Evolutionary conservation across 2,888 invertebrate species (phyloP).

Genomic region (Acrocera orbiculus): DNA sequence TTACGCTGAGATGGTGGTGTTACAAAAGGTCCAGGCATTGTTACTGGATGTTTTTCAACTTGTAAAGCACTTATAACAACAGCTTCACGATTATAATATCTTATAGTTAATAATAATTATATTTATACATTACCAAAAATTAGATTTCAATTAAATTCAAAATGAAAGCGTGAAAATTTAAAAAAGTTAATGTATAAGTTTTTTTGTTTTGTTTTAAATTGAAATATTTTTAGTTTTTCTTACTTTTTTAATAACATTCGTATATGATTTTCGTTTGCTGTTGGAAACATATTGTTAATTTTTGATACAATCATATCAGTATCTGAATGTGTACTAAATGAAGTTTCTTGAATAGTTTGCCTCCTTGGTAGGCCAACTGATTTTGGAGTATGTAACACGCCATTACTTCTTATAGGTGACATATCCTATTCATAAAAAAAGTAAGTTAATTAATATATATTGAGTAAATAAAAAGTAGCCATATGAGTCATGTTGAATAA

Average conservation of each 20-base stretch:
- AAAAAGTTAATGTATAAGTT: constrained; percentile 4
- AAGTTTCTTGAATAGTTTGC: constrained; percentile 38
- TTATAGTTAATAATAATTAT: constrained; percentile 25
- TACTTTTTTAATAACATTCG: constrained; percentile 75
- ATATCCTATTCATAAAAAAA: constrained; percentile 21
- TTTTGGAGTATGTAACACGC: constrained; percentile 19
- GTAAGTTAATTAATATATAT: background rate
- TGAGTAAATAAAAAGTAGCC: too few species aligned
- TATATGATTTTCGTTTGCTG: constrained; percentile 76
- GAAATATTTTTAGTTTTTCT: constrained; percentile 27
- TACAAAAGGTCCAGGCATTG: constrained; percentile 66
- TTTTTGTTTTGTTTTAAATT: background rate
- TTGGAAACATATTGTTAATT: constrained; percentile 77
- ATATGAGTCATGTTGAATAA: too few species aligned
- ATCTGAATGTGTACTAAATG: constrained; percentile 42
- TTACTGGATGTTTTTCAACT: constrained; percentile 81
- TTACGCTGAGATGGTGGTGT: constrained; percentile 49
- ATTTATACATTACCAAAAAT: too few species aligned
- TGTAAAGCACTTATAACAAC: constrained; percentile 84
- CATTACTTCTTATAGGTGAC: constrained; percentile 21
- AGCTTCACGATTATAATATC: constrained; percentile 84
- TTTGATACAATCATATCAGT: constrained; percentile 59
- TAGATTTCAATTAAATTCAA: too few species aligned
- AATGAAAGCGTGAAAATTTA: constrained; percentile 13
- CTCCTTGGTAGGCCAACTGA: constrained; percentile 22